phyloP scores from a whole-genome alignment of 2,797 vertebrate genomes.

The Eurystomus glaucurus region DNA sequence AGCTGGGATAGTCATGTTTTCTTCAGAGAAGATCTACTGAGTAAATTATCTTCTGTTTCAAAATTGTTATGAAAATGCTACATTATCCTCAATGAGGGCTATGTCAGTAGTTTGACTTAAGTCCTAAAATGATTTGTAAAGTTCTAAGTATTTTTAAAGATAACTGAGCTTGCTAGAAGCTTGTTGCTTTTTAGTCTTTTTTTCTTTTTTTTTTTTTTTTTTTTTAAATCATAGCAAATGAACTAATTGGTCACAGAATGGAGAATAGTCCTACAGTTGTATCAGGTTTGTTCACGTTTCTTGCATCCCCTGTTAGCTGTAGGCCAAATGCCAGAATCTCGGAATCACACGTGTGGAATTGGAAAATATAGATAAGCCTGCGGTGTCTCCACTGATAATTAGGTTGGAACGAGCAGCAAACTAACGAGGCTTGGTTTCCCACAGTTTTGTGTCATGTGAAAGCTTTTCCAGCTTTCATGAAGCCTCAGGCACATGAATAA shows the following conservation, averaged over 20 bases:
- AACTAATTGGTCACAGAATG: neutral
- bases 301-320: neutral
- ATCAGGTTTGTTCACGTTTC: neutral
- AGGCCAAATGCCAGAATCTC: neutral
- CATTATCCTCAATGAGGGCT: neutral
- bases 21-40: neutral
- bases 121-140: neutral
- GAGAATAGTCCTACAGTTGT: neutral
- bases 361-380: neutral
- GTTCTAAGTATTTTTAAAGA: neutral
- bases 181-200: neutral
- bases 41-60: neutral
- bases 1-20: neutral
- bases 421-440: neutral
- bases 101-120: neutral
- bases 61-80: neutral
- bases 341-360: neutral
- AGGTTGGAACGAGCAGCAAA: conserved; percentile 7
- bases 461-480: conserved; percentile 18
- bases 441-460: neutral
- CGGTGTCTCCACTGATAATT: neutral
- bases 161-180: neutral
- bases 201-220: no score
- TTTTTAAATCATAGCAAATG: neutral
- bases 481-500: conserved; percentile 44